Base-by-base conservation (phyloP, 2,888 invertebrate genomes). In the Noctuana brunneofusca region DNA sequence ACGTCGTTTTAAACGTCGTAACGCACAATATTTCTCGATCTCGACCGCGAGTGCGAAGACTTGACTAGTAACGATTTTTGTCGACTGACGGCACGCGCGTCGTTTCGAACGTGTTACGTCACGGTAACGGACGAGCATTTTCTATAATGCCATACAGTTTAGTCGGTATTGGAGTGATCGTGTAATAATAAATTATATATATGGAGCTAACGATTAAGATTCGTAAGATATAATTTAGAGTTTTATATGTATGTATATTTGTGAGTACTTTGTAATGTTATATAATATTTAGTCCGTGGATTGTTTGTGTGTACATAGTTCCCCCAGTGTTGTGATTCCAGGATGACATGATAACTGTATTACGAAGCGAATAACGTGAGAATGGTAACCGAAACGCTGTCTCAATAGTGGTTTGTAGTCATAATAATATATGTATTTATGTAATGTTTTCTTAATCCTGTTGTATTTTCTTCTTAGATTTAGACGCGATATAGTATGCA, bases 161-260 rank as follows among this genome's bases (percentile, higher is more conserved):
- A n/a, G 43, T 46, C 52, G 41, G 49, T 35, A 20, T 50, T 38
- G 50, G 32, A 38, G 63, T 63, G 58, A 50, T 30, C 20, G 64
- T 65, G 64, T 53, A 35, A 58, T 50, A 53, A 55, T 43, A 32
- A 50, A 55, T 52, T 18, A 50, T 46, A 30, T 27, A 49, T 66
- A 63, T 62, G 65, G 58, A 66, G 64, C 58, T 63, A 50, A 22
- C 66, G 71, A 71, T 71, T 72, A 65, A 71, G 66, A 65, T 70
- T 71, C 71, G 72, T 72, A 69, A 73, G 70, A 58, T 72, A 71
- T 73, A 72, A 73, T 72, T n/a, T 72, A 79, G 71, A 75, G 69
- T 77, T 83, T 81, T 81, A 77, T 82, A 83, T 87, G 71, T 86
- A 81, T 88, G 87, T 88, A 86, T 86, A 88, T 86, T 83, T 83